These are phyloP conservation scores for Alcis repandata DNA, from an alignment of 2,888 invertebrate species.

Conservation along the genomic window DNA sequence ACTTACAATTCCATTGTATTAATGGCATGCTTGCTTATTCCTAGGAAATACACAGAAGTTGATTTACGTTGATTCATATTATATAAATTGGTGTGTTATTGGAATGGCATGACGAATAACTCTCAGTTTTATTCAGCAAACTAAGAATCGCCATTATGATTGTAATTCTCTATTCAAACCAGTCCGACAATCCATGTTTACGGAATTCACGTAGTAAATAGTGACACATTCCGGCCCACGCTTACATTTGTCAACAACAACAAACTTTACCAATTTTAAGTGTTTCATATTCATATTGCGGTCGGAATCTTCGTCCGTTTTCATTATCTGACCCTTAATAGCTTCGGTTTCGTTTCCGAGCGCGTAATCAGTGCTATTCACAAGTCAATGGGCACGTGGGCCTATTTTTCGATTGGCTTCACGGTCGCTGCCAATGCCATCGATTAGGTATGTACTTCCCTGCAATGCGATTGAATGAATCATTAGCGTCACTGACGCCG, in stretches of 20 bases:
- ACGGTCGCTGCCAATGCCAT: conserved; percentile 45
- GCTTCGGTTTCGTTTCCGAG: conserved; percentile 18
- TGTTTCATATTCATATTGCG: neutral
- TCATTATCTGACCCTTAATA: neutral
- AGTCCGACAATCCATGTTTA: conserved; percentile 3
- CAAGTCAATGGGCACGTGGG: conserved; percentile 43
- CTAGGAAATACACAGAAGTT: neutral
- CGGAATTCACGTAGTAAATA: conserved; percentile 10
- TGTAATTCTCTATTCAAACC: conserved; percentile 5
- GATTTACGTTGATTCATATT: neutral
- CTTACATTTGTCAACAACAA: neutral
- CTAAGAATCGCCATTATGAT: conserved; percentile 2
- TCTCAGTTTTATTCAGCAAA: neutral
- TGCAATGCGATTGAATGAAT: conserved; percentile 40
- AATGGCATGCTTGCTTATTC: neutral
- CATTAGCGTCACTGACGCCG: conserved; percentile 33
- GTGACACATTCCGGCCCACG: conserved; percentile 3
- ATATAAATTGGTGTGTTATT: neutral
- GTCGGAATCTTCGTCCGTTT: conserved; percentile 3
- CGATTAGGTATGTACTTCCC: conserved; percentile 36
- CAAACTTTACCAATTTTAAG: neutral
- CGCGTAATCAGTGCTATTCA: conserved; percentile 34
- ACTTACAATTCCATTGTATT: neutral
- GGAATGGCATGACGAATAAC: neutral
- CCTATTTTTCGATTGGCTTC: conserved; percentile 41